A percentile compares a stretch with the other conserved stretches of the same genome.
phyloP scores from a whole-genome alignment of 2,113 vertebrate genomes.

The Bufo gargarizans region DNA sequence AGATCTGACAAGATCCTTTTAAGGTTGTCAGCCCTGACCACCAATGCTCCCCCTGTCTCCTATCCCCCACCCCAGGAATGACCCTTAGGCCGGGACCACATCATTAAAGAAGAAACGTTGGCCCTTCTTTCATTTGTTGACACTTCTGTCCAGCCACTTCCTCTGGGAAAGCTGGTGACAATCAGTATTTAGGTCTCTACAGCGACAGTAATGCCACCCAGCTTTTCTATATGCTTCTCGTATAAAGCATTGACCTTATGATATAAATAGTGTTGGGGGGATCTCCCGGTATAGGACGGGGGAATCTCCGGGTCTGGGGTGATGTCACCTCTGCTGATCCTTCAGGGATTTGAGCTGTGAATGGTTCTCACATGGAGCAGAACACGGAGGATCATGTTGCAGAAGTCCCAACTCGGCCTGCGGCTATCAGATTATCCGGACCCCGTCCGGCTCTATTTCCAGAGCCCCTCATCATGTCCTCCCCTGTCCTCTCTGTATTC shows the following conservation, averaged over 20 bases:
- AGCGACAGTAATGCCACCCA: too few relatives aligned
- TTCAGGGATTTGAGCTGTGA: constrained; percentile 9
- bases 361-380: background rate
- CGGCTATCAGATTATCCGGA: background rate
- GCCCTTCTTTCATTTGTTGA: too few relatives aligned
- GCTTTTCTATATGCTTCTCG: too few relatives aligned
- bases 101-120: too few relatives aligned
- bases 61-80: too few relatives aligned
- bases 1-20: too few relatives aligned
- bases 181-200: too few relatives aligned
- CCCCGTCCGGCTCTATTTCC: constrained; percentile 8
- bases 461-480: background rate
- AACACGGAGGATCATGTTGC: background rate
- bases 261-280: background rate
- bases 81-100: too few relatives aligned
- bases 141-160: too few relatives aligned
- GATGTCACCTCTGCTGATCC: constrained; percentile 12
- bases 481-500: background rate
- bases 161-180: too few relatives aligned
- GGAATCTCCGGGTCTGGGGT: background rate
- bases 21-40: too few relatives aligned
- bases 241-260: background rate
- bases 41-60: too few relatives aligned
- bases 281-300: background rate
- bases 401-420: background rate